Evolutionary conservation across 2,113 vertebrate species (phyloP), one percentile per base, ranked within the genome.

Genomic region (Strigops habroptila): DNA sequence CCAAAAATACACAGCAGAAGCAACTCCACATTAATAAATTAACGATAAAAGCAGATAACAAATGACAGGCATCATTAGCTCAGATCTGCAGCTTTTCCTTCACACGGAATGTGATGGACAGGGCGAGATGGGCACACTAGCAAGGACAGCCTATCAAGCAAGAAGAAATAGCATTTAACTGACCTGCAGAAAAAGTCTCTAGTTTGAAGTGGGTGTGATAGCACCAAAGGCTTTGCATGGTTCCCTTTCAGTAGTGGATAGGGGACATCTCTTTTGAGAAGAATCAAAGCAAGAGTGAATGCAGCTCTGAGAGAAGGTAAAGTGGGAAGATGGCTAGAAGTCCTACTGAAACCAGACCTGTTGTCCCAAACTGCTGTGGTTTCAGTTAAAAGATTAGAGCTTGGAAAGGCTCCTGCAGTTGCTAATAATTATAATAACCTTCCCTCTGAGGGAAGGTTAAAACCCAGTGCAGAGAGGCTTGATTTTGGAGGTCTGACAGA

Each of bases 401-500:
- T 93, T 93, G 85, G 90, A 91, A 86, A 68, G 28, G 37, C 35
- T 94, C 25, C 55, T 88, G 73, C 63, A 82, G 53, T 27, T 92
- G 53, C 31, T 35, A 90, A 48, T 82, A 87, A 86, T 93, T 91
- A 24, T 74, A 91, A 89, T n/a, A n/a, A n/a, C n/a, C n/a, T n/a
- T n/a, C n/a, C n/a, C 43, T 95, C 27, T 48, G 64, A 86, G 43
- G 64, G 71, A 91, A 88, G 74, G 82, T 60, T 80, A 80, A 92
- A 96, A 78, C 18, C 39, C 52, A 31, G 46, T 30, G 18, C 25
- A 43, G 21, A 86, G 30, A 93, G 30, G 33, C 53, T 93, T 83
- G 73, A 86, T 91, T 94, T 64, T 94, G 71, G 46, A 94, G 55
- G 69, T 52, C 93, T 78, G 82, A 75, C 68, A 94, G 60, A 90